phyloP scores from a whole-genome alignment of 2,113 vertebrate genomes.

The Osmerus mordax region DNA sequence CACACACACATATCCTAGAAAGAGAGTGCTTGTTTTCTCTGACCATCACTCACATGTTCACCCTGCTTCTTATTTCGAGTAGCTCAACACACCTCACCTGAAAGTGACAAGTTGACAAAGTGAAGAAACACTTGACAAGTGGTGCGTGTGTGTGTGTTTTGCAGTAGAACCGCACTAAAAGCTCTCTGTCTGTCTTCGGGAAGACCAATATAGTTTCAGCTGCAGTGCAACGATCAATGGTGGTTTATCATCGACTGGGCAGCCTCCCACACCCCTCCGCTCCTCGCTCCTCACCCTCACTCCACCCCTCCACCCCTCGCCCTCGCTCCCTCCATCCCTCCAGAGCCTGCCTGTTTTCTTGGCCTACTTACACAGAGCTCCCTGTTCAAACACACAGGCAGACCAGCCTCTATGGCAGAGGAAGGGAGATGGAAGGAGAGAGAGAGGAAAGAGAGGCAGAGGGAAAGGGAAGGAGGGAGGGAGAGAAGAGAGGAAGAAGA shows the following conservation, averaged over 20 bases:
- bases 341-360: constrained; percentile 26
- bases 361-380: constrained; percentile 50
- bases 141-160: neutral
- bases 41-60: neutral
- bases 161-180: neutral
- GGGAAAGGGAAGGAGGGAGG: neutral
- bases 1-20: neutral
- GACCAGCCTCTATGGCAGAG: constrained; percentile 7
- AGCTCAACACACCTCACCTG: too few species aligned
- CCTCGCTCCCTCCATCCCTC: neutral
- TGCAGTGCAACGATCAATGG: constrained; percentile 19
- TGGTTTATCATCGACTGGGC: constrained; percentile 36
- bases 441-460: neutral
- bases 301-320: neutral
- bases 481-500: neutral
- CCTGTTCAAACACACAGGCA: constrained; percentile 36
- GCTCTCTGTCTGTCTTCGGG: neutral
- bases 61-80: too few species aligned
- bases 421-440: neutral
- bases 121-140: neutral
- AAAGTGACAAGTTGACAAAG: too few species aligned
- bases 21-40: neutral
- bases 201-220: neutral
- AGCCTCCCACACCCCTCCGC: constrained; percentile 11
- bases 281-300: neutral